Evolutionary conservation across 2,113 vertebrate genomes (phyloP), one percentile per base, ranked within the genome.

Genomic region (Gambusia affinis): DNA sequence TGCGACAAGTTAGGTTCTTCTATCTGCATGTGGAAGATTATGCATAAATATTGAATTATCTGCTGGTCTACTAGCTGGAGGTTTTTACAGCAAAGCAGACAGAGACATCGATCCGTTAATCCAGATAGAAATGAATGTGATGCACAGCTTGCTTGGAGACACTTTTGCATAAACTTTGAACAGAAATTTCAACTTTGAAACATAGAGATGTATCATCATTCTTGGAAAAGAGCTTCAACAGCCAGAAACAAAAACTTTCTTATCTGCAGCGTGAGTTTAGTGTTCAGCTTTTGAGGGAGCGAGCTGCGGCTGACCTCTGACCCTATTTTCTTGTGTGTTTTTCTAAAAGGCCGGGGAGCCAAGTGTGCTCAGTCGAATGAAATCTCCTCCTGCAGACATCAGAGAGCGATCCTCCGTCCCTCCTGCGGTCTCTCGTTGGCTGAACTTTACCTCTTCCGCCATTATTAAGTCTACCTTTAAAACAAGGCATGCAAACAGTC

Each of bases 281-380:
- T 80, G 83, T 79, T 72, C 17, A 19, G 42, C 67, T 74, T 87
- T 83, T 86, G 73, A 88, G 82, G 87, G 72, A 76, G 79, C 72
- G 0, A 71, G 72, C 78, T 37, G 28, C 0, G 78, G 31, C 65
- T 88, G 84, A 87, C 79, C 92, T 92, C 73, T 92, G 88, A 94
- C 90, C 83, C 86, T 60, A 31, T 85, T 86, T 81, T 75, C 86
- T 86, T 78, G 80, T 83, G 84, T 88, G 83, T 91, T 93, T 92
- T 91, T 90, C 79, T 73, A 88, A 88, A 92, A 88, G 93, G 92
- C 88, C 89, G 84, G 4, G 1, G 82, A 89, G 89, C 86, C 86
- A 89, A 91, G 87, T 88, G 88, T 39, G 80, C 72, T 84, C 85
- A 30, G 84, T 91, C 91, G 89, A 83, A 87, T 17, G 70, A 80